These are phyloP conservation scores for Palythoa grandis DNA, from an alignment of 92 coral and sea anemone genomes.

Conservation along the genomic window DNA sequence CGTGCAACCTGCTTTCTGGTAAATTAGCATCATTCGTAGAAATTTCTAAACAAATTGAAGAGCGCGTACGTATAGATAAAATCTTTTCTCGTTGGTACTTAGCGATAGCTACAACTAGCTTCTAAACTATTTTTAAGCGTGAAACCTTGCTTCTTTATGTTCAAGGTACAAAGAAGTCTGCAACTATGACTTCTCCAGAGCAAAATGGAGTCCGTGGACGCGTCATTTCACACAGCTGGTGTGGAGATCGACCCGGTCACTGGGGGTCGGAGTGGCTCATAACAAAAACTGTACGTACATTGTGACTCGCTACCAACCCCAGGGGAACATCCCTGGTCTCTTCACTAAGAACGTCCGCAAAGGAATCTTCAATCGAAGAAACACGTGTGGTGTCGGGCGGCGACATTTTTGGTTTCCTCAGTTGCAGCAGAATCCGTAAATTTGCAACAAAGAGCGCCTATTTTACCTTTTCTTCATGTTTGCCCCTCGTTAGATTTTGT, in stretches of 20 bases:
- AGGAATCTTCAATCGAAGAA: slow-evolving; percentile 55
- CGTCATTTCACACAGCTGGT: slow-evolving; percentile 69
- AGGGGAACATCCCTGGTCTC: slow-evolving; percentile 52
- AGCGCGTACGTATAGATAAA: no score
- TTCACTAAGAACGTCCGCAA: slow-evolving; percentile 52
- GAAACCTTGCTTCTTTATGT: not conserved
- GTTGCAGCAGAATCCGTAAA: not conserved
- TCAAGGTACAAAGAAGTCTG: slow-evolving; percentile 59
- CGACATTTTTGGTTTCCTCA: not conserved
- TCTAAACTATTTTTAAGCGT: no score
- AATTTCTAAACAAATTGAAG: no score
- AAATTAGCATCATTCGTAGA: no score
- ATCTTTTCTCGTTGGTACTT: no score
- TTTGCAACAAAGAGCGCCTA: not conserved
- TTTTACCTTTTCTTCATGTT: not conserved
- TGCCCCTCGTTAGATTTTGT: no score
- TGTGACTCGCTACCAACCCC: slow-evolving; percentile 57
- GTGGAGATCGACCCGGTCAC: slow-evolving; percentile 81
- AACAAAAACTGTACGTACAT: slow-evolving; percentile 59
- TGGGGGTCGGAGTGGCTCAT: slow-evolving; percentile 86
- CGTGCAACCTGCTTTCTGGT: no score
- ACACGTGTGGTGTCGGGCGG: not conserved
- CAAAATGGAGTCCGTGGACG: slow-evolving; percentile 34
- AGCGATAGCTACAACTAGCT: no score
- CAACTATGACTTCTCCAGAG: slow-evolving; percentile 33